Percentiles rank a stretch among this genome's conserved stretches.
phyloP scores from a whole-genome alignment of 2,113 vertebrate species.

The Apteryx owenii region DNA sequence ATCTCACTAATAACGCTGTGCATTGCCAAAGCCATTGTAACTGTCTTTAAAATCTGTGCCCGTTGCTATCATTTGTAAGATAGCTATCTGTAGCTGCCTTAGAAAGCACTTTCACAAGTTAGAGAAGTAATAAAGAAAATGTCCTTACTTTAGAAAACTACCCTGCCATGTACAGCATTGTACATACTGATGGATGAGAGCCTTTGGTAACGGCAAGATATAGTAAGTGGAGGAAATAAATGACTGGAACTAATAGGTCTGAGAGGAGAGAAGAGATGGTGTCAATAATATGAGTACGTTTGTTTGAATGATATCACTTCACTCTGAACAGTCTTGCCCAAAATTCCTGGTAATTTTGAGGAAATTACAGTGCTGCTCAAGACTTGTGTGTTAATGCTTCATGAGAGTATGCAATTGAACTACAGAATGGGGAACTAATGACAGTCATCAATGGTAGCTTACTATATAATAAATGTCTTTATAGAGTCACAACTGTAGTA shows the following conservation, averaged over 20 bases:
- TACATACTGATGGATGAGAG: neutral
- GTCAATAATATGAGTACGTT: neutral
- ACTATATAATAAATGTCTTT: neutral
- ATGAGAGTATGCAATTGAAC: neutral
- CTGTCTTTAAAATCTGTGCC: neutral
- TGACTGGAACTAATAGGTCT: neutral
- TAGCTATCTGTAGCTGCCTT: neutral
- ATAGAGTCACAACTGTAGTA: neutral
- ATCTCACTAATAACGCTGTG: fast-evolving
- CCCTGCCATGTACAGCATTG: fast-evolving
- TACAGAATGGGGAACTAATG: conserved; percentile 13
- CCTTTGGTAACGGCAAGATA: neutral
- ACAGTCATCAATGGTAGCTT: neutral
- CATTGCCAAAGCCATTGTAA: fast-evolving
- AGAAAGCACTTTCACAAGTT: neutral
- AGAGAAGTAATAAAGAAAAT: fast-evolving
- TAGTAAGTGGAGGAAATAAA: neutral
- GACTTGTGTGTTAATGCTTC: neutral
- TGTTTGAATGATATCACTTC: conserved; percentile 5
- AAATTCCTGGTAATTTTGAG: neutral
- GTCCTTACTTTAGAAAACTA: neutral
- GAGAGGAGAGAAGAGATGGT: neutral
- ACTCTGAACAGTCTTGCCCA: neutral
- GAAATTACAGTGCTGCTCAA: conserved; percentile 2
- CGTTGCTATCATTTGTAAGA: neutral